Evolutionary conservation across 2,797 vertebrate genomes (phyloP), one percentile per base, ranked within the genome.

Genomic region (Trematomus bernacchii): DNA sequence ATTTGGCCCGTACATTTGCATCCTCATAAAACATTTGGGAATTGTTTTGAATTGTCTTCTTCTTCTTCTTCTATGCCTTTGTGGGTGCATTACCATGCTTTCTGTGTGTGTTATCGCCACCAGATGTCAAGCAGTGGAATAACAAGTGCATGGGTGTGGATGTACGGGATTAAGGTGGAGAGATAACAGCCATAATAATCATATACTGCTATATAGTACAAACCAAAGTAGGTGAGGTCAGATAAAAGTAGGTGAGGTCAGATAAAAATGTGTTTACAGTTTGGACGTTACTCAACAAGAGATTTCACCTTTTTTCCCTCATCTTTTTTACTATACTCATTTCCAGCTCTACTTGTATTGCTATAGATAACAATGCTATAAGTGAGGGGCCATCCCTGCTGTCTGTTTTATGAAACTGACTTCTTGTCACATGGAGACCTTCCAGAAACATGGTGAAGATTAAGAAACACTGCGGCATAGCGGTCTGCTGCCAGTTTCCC

Each of bases 371-470:
- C 71, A 76, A 51, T 27, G 2, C 13, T 53, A n/a, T 73, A 85
- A 53, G 47, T 23, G 10, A 65, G 61, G 15, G 48, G 27, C 16
- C 44, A 42, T 6, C n/a, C 48, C 14, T 0, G 3, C 55, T 50
- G 42, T 65, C 47, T 68, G 76, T 54, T 76, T 82, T 30, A 52
- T 66, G 59, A 84, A 79, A 66, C 51, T 61, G 55, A 43, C 53
- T 44, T 40, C 77, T 74, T 88, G 89, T 86, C 83, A 85, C 43
- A 63, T 10, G 18, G 83, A 89, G 67, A 84, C 12, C 83, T 87
- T 89, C 87, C 88, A 92, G 88, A 81, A 81, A 69, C 85, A 73
- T 54, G 23, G 66, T 62, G 58, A 82, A 79, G 80, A 81, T 80
- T 72, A 83, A 80, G 61, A 72, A 61, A 71, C 60, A 47, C 55